These are phyloP conservation scores for Axea sp. DNA, from an alignment of 2,888 invertebrate genomes.

Conservation along the genomic window DNA sequence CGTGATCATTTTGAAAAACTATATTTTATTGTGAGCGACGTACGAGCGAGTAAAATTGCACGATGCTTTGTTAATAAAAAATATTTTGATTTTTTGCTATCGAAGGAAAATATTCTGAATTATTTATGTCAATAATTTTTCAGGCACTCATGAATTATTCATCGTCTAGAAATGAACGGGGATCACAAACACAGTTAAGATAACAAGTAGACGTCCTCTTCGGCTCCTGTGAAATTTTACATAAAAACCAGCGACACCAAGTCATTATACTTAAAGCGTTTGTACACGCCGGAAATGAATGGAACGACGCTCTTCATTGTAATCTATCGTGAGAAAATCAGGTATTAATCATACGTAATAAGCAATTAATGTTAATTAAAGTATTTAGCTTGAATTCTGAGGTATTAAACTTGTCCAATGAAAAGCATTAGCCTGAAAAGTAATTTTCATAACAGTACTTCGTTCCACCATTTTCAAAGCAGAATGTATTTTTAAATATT, in stretches of 20 bases:
- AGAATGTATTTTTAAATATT: too few species aligned
- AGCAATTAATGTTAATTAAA: slow-evolving; percentile 36
- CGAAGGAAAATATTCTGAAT: slow-evolving; percentile 9
- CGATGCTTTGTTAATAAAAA: too few species aligned
- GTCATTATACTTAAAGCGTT: slow-evolving; percentile 46
- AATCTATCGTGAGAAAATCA: slow-evolving; percentile 35
- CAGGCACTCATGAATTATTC: slow-evolving; percentile 44
- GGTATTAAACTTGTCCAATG: slow-evolving; percentile 17
- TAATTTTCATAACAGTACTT: slow-evolving; percentile 4
- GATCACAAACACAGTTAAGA: slow-evolving; percentile 47
- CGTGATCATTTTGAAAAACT: too few species aligned
- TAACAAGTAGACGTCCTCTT: slow-evolving; percentile 53
- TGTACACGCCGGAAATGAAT: slow-evolving; percentile 35
- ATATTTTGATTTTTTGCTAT: neutral
- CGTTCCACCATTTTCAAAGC: neutral
- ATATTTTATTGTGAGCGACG: too few species aligned
- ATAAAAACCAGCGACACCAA: slow-evolving; percentile 42
- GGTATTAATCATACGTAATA: slow-evolving; percentile 37
- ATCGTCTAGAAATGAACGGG: slow-evolving; percentile 36
- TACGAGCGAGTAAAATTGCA: too few species aligned
- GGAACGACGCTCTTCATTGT: slow-evolving; percentile 33
- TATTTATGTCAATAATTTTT: slow-evolving; percentile 47
- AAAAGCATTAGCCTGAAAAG: slow-evolving; percentile 12
- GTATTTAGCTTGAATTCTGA: slow-evolving; percentile 17
- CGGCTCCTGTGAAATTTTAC: slow-evolving; percentile 41